Conservation (phyloP, 1,140 invertebrate species). For the Euschistus heros region DNA sequence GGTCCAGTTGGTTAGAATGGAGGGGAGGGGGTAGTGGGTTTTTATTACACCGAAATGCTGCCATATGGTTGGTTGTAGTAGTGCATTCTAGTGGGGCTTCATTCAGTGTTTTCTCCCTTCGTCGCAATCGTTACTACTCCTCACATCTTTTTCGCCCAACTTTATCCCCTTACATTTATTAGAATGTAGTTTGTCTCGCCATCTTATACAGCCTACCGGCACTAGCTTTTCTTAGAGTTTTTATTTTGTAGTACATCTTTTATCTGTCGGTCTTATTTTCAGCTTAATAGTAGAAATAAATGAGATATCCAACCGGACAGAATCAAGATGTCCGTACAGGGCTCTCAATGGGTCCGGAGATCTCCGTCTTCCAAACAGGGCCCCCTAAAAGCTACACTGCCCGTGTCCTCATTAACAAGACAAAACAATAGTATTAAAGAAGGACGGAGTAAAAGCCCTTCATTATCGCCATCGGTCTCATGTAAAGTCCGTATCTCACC, state of each 20-base stretch:
- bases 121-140: neutral
- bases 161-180: neutral
- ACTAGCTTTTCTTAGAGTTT: neutral
- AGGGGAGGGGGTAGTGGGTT: neutral
- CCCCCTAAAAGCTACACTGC: constrained; percentile 60
- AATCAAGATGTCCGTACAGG: constrained; percentile 10
- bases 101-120: neutral
- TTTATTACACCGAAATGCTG: neutral
- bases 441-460: constrained; percentile 52
- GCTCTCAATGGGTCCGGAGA: neutral
- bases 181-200: neutral
- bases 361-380: constrained; percentile 48
- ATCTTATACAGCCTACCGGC: neutral
- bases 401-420: constrained; percentile 55
- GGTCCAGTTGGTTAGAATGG: neutral
- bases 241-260: neutral
- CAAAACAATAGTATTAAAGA: constrained; percentile 39
- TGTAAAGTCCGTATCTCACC: constrained; percentile 51
- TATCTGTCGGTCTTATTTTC: neutral
- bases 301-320: neutral
- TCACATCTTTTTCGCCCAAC: neutral
- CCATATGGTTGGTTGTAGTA: constrained; percentile 12
- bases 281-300: neutral
- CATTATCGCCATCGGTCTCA: constrained; percentile 47
- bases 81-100: neutral